Evolutionary conservation across 1,140 invertebrate species (phyloP), one percentile per base, ranked within the genome.

Genomic region (Caenorhabditis brenneri): DNA sequence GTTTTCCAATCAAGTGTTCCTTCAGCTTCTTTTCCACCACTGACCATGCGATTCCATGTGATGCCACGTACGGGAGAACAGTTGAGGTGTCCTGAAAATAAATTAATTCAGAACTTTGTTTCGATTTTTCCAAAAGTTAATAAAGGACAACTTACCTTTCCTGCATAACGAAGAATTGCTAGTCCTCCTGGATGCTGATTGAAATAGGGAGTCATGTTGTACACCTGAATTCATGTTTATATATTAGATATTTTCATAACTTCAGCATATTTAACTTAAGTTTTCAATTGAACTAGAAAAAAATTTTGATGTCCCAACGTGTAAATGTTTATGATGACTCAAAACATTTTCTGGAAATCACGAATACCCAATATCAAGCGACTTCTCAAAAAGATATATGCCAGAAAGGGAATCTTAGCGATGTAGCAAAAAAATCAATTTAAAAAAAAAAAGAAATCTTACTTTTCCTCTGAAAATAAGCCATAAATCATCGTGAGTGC

Each of bases 201-300:
- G 42, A 82, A 82, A 51, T 82, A 82, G 7, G 81, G 60, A 31
- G 81, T 82, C 81, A 82, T 82, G 27, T 82, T 82, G 58, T 82
- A 82, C 22, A 82, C 81, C 81, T 80, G 48, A 19, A 80, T n/a
- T 15, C 2, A 1, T 4, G 22, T 39, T 39, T 7, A 4, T 46
- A 12, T 1, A 58, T 19, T 2, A 58, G 12, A 58, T 19, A 33
- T 2, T 5, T 42, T 19, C 42, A 27, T 74, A 24, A 2, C 53
- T 58, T 22, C n/a, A n/a, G n/a, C n/a, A n/a, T n/a, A n/a, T n/a
- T n/a, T 3, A 36, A 33, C 1, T 27, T 16, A 6, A 65, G 36
- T 10, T 0, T 55, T 55, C 2, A 55, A 55, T 55, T 55, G 6
- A 27, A 55, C 24, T 12, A 51, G 7, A 55, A 51, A n/a, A 6